A percentile compares a stretch with the other conserved stretches of the same genome.
Evolutionary conservation across 2,113 vertebrate species (phyloP).

Genomic region (Pipra filicauda): DNA sequence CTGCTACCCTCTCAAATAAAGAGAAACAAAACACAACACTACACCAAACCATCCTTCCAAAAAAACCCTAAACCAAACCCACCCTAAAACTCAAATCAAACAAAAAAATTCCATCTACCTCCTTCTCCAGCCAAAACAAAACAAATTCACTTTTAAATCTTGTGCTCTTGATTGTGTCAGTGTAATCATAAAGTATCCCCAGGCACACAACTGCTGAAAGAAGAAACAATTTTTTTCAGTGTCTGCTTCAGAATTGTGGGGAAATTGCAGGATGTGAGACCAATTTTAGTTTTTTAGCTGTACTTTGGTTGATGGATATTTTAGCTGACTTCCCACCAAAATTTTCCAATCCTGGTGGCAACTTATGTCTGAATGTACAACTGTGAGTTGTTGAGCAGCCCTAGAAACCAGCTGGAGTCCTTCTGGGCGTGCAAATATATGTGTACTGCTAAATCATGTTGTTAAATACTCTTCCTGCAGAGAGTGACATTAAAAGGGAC

Average conservation of each 20-base stretch:
- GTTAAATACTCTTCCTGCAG: background rate
- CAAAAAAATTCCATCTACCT: background rate
- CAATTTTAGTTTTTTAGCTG: background rate
- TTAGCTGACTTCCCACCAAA: background rate
- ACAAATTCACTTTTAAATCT: background rate
- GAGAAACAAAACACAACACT: background rate
- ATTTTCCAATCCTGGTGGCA: background rate
- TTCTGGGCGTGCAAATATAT: background rate
- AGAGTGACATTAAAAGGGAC: background rate
- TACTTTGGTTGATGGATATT: background rate
- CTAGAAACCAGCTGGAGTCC: background rate
- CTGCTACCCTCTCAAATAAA: rapidly evolving
- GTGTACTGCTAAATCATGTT: background rate
- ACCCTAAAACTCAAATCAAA: background rate
- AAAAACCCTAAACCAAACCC: background rate
- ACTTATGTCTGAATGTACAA: background rate
- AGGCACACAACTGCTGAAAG: background rate
- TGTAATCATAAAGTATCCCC: background rate
- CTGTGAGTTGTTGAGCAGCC: background rate
- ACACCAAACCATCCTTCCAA: background rate
- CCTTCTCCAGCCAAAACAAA: background rate
- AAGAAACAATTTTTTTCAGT: background rate
- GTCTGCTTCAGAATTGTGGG: background rate
- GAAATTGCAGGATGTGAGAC: background rate
- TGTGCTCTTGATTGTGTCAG: background rate